phyloP scores from a whole-genome alignment of 2,888 invertebrate species.

The Tetramorium bicarinatum region DNA sequence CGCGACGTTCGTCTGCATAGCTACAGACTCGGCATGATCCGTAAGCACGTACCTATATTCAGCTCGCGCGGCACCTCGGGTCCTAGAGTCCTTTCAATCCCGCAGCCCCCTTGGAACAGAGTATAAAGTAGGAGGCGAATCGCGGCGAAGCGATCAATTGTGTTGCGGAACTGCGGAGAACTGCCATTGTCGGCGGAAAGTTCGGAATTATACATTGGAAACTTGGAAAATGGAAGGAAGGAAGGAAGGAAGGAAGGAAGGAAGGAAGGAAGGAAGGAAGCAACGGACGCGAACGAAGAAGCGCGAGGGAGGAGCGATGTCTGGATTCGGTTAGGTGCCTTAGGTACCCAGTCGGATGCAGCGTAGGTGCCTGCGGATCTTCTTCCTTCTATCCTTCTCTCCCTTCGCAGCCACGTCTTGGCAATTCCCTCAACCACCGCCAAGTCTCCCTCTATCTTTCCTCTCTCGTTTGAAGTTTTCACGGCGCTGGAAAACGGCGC shows the following conservation, averaged over 20 bases:
- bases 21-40: slow-evolving; percentile 26
- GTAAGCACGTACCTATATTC: slow-evolving; percentile 49
- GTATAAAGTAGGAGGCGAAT: slow-evolving; percentile 63
- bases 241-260: slow-evolving; percentile 71
- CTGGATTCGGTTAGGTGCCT: slow-evolving; percentile 71
- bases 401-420: slow-evolving; percentile 37
- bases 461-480: slow-evolving; percentile 72
- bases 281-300: slow-evolving; percentile 59
- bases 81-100: slow-evolving; percentile 67
- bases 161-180: slow-evolving; percentile 81
- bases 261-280: slow-evolving; percentile 58
- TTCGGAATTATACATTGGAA: slow-evolving; percentile 84
- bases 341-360: slow-evolving; percentile 68
- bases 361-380: slow-evolving; percentile 52
- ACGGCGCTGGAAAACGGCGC: slow-evolving; percentile 64
- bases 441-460: slow-evolving; percentile 62
- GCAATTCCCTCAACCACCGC: slow-evolving; percentile 48
- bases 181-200: slow-evolving; percentile 82
- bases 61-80: slow-evolving; percentile 30
- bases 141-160: slow-evolving; percentile 81
- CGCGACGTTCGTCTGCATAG: background rate
- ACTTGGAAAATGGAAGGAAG: slow-evolving; percentile 78
- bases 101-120: slow-evolving; percentile 51
- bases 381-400: slow-evolving; percentile 29
- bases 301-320: slow-evolving; percentile 36